phyloP scores from a whole-genome alignment of 2,888 invertebrate species.

The Melikaiella ostensackeni region DNA sequence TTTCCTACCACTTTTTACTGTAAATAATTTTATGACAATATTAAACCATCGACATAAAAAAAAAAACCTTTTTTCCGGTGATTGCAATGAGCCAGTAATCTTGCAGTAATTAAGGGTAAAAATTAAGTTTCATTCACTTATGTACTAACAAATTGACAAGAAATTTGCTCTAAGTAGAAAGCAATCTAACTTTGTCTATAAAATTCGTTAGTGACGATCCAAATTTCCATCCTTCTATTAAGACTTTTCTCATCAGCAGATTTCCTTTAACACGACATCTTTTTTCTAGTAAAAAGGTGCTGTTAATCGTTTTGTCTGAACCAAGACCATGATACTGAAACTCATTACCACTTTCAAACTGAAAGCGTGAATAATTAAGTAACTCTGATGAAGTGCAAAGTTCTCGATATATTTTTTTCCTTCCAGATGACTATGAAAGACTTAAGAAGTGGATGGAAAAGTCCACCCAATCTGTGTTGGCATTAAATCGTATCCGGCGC shows the following conservation, averaged over 20 bases:
- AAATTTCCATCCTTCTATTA: constrained; percentile 9
- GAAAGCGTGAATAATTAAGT: constrained; percentile 26
- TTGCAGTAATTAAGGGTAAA: neutral
- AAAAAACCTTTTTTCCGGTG: neutral
- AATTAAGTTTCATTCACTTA: neutral
- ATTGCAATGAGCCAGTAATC: neutral
- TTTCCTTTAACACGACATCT: constrained; percentile 28
- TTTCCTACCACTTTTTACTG: no score
- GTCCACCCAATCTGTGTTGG: neutral
- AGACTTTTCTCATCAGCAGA: constrained; percentile 38
- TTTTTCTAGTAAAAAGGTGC: constrained; percentile 25
- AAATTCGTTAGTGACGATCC: neutral
- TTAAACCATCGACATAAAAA: no score
- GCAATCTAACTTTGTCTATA: neutral
- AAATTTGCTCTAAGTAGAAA: neutral
- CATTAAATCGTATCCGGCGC: neutral
- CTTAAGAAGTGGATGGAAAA: neutral
- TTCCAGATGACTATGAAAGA: neutral
- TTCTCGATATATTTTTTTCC: constrained; percentile 26
- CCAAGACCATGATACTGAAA: constrained; percentile 25
- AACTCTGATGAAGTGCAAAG: constrained; percentile 35
- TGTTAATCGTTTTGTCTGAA: constrained; percentile 31
- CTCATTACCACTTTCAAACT: constrained; percentile 37
- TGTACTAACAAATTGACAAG: neutral
- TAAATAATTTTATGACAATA: no score